Evolutionary conservation across 2,113 vertebrate genomes (phyloP), one percentile per base, ranked within the genome.

Genomic region (Hippopotamus amphibius): DNA sequence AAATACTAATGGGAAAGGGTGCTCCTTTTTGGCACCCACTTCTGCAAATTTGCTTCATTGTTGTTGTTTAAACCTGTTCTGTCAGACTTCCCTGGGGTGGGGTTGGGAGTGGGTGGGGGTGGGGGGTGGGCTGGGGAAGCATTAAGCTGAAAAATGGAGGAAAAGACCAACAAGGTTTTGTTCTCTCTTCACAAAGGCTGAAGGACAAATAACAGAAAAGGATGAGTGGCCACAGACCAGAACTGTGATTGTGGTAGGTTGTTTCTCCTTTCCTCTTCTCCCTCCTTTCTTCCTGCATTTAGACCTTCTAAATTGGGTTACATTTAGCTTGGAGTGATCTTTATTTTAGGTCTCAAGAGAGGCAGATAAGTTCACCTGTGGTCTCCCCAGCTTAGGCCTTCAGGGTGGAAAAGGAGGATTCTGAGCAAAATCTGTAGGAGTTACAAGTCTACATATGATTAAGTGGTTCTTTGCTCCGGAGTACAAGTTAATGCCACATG

Each of bases 341-440:
- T 77, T 72, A 92, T 65, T 89, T 90, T 86, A 86, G 28, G 6
- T 87, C 85, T 94, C 37, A 76, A 37, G 80, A 86, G 71, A 50
- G 43, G 79, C 41, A 69, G 65, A 86, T 57, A 90, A 59, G n/a
- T 77, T 74, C n/a, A 33, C 11, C 59, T 28, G 15, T 76, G 19
- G 21, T 55, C 11, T 95, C 14, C 91, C 3, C 0, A 57, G 57
- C 5, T 22, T 33, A 48, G 24, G 12, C 26, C 63, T 48, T 71
- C 7, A 13, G 6, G 26, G 41, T 82, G 26, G 53, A 61, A 86
- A 90, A 89, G 68, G 30, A 84, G 59, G 59, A 89, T 94, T 95
- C 24, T 19, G 77, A 65, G 41, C 22, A 85, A 26, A 84, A 82
- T 53, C 21, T 84, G 43, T 10, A 50, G 17, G 24, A 79, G 9